Conservation (phyloP, 1,140 invertebrate genomes). For the Lanistes nyassanus region DNA sequence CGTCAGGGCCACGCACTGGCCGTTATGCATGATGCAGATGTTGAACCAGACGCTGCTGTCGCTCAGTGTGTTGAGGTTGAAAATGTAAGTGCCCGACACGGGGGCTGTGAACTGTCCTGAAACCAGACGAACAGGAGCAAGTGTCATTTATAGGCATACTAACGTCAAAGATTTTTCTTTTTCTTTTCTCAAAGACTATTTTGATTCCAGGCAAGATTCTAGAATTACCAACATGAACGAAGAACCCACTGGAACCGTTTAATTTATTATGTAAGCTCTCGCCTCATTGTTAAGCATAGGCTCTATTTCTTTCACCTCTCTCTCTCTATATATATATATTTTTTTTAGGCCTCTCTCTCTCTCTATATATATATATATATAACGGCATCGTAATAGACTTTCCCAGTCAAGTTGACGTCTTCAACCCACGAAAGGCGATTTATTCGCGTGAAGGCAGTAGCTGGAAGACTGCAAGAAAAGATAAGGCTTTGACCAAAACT, state of each 20-base stretch:
- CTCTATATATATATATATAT: too few relatives aligned
- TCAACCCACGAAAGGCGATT: background rate
- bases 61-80: constrained; percentile 5
- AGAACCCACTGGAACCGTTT: background rate
- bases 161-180: background rate
- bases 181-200: background rate
- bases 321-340: too few relatives aligned
- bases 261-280: background rate
- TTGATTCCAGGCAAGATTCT: background rate
- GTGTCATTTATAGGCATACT: background rate
- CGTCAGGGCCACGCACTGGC: background rate
- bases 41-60: constrained; percentile 11
- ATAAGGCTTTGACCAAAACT: background rate
- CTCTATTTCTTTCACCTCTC: too few relatives aligned
- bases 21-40: constrained; percentile 12
- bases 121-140: background rate
- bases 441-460: background rate
- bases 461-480: background rate
- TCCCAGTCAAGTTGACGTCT: too few relatives aligned
- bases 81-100: background rate
- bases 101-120: constrained; percentile 6
- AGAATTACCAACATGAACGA: background rate
- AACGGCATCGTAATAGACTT: too few relatives aligned
- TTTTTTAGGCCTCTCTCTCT: too few relatives aligned
- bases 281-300: too few relatives aligned